Evolutionary conservation across 2,113 vertebrate species (phyloP), one percentile per base, ranked within the genome.

Genomic region (Nicator chloris): DNA sequence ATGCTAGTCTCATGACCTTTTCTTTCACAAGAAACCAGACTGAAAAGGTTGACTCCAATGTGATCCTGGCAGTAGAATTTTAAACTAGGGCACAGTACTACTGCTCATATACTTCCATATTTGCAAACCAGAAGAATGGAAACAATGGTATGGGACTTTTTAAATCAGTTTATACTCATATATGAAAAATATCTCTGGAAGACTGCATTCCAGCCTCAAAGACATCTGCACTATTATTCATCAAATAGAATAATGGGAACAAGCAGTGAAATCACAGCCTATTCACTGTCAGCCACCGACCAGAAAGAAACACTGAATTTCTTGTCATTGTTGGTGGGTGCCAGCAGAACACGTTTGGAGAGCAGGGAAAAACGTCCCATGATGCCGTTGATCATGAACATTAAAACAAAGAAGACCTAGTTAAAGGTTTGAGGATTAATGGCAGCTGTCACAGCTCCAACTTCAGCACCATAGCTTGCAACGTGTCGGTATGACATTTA

Each of bases 231-330:
- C 64, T 78, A 90, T 88, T 93, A 94, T 91, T 90, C 56, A 59
- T 75, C 64, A 91, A 71, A 81, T 64, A 77, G 51, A 91, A 90
- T 86, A 92, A 94, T 75, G 40, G 39, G 39, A 93, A 60, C 19
- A 77, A 79, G 65, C 47, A 63, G 20, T 44, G 57, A 96, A 95
- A 95, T 96, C 92, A 84, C 39, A 82, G 45, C 53, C 89, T 83
- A 86, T 94, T 93, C 83, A 92, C 39, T 75, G 49, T 79, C 76
- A 86, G 53, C 61, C 56, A 86, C 42, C 4, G 3, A 84, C 40
- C 47, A 91, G 56, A 88, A 91, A 88, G 56, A 82, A 64, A 61
- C 2, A 17, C 40, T 63, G 50, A 50, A 93, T 93, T 92, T 96
- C 42, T 87, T 85, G 84, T 85, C 50, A 28, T 54, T 88, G 37